Conservation (phyloP, 2,113 vertebrate genomes). For the Gobiocypris rarus region DNA sequence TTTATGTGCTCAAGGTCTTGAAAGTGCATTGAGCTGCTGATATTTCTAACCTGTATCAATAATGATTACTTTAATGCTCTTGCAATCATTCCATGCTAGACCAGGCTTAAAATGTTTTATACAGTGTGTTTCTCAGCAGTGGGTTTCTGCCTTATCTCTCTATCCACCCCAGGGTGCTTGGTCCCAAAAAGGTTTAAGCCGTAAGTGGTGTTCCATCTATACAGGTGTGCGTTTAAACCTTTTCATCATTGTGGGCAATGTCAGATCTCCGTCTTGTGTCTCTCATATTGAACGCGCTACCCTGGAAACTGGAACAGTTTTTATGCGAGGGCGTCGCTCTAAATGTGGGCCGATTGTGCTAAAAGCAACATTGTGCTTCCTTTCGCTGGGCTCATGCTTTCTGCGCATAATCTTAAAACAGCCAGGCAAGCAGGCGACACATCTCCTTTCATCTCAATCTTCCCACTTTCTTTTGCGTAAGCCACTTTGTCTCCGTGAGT, state of each 20-base stretch:
- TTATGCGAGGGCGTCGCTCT: not conserved
- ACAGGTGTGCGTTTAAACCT: slow-evolving; percentile 1
- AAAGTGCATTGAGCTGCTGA: too few species aligned
- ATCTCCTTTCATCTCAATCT: slow-evolving; percentile 66
- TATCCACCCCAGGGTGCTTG: not conserved
- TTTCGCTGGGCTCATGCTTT: slow-evolving; percentile 66
- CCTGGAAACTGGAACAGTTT: not conserved
- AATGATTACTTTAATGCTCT: too few species aligned
- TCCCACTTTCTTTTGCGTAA: slow-evolving; percentile 59
- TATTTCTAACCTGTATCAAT: too few species aligned
- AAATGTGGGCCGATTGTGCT: slow-evolving; percentile 19
- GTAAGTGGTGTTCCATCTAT: not conserved
- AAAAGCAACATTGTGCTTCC: slow-evolving; percentile 8
- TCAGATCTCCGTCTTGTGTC: not conserved
- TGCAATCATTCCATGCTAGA: not conserved
- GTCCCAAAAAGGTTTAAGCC: not conserved
- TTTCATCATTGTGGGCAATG: not conserved
- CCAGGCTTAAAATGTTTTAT: not conserved
- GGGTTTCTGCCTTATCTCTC: not conserved
- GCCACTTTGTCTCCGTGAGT: slow-evolving; percentile 65
- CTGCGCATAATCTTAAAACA: slow-evolving; percentile 66
- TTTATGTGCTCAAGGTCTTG: not conserved
- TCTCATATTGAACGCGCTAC: not conserved
- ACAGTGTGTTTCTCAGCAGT: not conserved
- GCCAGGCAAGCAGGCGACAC: slow-evolving; percentile 51